Evolutionary conservation across 2,797 vertebrate genomes (phyloP), one percentile per base, ranked within the genome.

Genomic region (Paratrypauchen microcephalus): DNA sequence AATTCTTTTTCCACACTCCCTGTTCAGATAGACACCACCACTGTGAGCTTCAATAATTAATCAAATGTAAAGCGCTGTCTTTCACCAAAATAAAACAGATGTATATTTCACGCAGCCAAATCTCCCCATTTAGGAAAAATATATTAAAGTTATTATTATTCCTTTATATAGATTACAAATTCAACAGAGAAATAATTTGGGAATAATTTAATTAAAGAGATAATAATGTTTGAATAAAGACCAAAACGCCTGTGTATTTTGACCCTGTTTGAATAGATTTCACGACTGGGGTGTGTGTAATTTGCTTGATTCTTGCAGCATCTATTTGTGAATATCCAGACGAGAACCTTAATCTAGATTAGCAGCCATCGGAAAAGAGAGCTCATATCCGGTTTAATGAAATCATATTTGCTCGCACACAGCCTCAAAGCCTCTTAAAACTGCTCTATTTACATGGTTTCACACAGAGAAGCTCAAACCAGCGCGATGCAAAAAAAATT

Each of bases 191-290:
- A 86, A 89, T 88, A 84, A 91, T 90, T 88, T 77, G 84, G 71
- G 87, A 90, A 90, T 93, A 89, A 93, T 93, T 92, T 89, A 91
- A 93, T 93, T 93, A 93, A 91, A 91, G 71, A 87, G 86, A 89
- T 92, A 86, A 92, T 91, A 81, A 79, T 65, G 76, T 80, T 79
- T 84, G 85, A 82, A 87, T 87, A 78, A 89, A 79, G 77, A 86
- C 77, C 70, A 74, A 72, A 75, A 81, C 82, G 80, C 72, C 48
- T 85, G 78, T 77, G 21, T 81, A 67, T 87, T 84, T 74, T 86
- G 76, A 89, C 87, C 79, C 72, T 52, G 78, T 87, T 88, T 89
- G 79, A 89, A 88, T 84, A 68, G 81, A 82, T 86, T 87, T 66
- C 69, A 84, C 72, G 83, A 79, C 78, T 85, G 74, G 65, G 61